Evolutionary conservation across 2,797 vertebrate genomes (phyloP).

Genomic region (Emydoidea blandingii): DNA sequence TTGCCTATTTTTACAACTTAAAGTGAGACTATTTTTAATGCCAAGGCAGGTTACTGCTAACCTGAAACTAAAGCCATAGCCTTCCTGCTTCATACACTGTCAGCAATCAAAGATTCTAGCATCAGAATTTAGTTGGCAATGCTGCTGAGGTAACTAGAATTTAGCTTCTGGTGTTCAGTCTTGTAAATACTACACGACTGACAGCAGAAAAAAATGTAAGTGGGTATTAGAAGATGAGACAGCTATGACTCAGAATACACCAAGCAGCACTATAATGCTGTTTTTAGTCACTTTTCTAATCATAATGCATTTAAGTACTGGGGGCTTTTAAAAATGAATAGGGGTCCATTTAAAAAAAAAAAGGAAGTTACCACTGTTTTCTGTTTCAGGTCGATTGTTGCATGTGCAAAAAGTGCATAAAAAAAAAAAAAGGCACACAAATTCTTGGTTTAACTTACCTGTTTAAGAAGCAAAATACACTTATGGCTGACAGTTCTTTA

Average conservation of each 20-base stretch:
- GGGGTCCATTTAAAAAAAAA: rapidly evolving
- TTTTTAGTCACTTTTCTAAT: not conserved
- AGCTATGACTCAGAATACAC: not conserved
- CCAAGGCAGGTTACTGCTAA: not conserved
- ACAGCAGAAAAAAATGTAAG: not conserved
- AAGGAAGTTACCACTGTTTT: constrained; percentile 65
- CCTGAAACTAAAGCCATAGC: not conserved
- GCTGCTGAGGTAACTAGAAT: not conserved
- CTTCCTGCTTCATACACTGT: not conserved
- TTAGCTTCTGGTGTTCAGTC: not conserved
- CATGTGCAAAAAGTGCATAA: not conserved
- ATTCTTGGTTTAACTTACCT: not conserved
- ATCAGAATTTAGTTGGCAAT: not conserved
- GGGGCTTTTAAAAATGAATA: not conserved
- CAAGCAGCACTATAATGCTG: not conserved
- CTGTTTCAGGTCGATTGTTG: constrained; percentile 46
- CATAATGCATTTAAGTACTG: rapidly evolving
- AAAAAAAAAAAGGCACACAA: not conserved
- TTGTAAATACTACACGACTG: not conserved
- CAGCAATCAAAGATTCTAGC: not conserved
- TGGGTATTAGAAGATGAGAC: not conserved
- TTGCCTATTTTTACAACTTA: not conserved
- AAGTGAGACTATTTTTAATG: not conserved
- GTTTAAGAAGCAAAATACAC: constrained; percentile 64
- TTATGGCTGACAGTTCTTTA: constrained; percentile 66